Evolutionary conservation across 2,797 vertebrate species (phyloP), one percentile per base, ranked within the genome.

Genomic region (Carapus acus): DNA sequence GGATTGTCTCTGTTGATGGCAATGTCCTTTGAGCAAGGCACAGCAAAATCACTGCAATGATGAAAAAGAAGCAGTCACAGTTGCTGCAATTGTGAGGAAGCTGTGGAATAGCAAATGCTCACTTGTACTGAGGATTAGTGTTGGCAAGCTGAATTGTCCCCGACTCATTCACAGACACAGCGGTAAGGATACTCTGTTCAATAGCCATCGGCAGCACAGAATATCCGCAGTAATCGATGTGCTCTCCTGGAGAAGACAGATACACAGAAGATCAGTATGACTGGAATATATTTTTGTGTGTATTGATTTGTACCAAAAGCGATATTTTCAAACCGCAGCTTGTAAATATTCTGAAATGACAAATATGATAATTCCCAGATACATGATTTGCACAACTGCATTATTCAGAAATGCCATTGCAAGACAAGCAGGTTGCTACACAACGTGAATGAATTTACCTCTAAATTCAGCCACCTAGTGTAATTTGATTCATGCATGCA

Each of bases 191-290:
- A 62, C 88, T 94, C 78, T 93, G 95, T 59, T 99, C 94, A 68
- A 99, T 88, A 43, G 95, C 96, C 96, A 99, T 97, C 0, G 96
- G 96, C 60, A 99, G 92, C 55, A 99, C 96, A 61, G 94, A 89
- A 58, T 98, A 99, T 2, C 96, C 96, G 70, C 96, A 98, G 66
- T 99, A 99, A 80, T 98, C 96, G 47, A 98, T 93, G 64, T 99
- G 96, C 62, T 99, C 95, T 54, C 96, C 96, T 97, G 61, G 65
- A 52, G 61, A 64, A 62, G 7, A 31, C 11, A 21, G n/a, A n/a
- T n/a, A n/a, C n/a, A 54, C 2, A 12, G 19, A 49, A 36, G 23
- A 68, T 46, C 11, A 3, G 34, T 41, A 19, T 9, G 9, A 27
- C 18, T 2, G 7, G 1, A 21, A n/a, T 2, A 18, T 34, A 27